Evolutionary conservation across 2,888 invertebrate species (phyloP).

Genomic region (Chymomyza fuscimana): DNA sequence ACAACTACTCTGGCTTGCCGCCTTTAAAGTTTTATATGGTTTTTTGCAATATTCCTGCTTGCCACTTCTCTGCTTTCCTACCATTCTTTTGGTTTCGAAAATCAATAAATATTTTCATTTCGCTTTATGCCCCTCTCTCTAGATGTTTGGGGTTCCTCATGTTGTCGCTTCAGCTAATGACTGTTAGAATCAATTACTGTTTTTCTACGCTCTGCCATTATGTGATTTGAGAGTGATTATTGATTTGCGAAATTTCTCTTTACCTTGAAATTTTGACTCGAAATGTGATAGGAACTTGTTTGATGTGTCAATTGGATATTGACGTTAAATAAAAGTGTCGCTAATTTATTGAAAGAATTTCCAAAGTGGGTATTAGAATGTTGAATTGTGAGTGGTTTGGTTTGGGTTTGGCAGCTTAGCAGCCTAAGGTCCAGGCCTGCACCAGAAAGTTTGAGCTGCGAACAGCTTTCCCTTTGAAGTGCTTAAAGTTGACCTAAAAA

Average conservation of each 20-base stretch:
- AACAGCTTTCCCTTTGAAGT: background rate
- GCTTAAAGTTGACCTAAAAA: constrained; percentile 13
- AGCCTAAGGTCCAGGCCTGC: background rate
- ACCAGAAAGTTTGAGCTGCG: background rate
- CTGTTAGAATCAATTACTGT: background rate
- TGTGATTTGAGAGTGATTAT: background rate
- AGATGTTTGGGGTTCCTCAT: background rate
- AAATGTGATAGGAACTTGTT: background rate
- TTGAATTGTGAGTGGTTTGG: background rate
- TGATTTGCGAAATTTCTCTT: background rate
- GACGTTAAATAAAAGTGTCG: background rate
- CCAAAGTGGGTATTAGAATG: background rate
- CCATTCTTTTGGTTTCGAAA: constrained; percentile 16
- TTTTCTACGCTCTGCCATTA: background rate
- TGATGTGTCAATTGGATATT: background rate
- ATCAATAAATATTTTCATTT: constrained; percentile 17
- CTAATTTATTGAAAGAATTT: background rate
- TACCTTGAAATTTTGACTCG: background rate
- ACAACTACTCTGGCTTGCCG: background rate
- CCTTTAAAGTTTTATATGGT: background rate
- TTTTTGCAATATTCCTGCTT: background rate
- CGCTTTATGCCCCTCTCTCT: background rate
- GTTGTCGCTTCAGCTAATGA: background rate
- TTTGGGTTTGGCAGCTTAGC: background rate
- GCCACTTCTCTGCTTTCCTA: background rate